phyloP scores from a whole-genome alignment of 2,113 vertebrate species.

The Passer montanus region DNA sequence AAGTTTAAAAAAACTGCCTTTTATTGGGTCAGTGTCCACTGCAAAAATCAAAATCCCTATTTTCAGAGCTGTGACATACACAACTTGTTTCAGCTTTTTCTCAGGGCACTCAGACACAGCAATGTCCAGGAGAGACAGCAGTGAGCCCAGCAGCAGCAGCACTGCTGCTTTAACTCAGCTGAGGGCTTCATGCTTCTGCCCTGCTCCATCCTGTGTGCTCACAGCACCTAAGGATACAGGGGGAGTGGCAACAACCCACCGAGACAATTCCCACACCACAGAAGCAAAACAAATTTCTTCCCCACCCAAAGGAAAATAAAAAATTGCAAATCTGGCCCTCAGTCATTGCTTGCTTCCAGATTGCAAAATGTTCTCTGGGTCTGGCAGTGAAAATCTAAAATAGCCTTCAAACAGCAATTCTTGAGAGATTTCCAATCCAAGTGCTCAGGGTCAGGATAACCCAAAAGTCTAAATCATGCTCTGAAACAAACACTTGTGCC shows the following conservation, averaged over 20 bases:
- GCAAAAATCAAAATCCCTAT: background rate
- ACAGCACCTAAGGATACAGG: background rate
- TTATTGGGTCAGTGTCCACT: background rate
- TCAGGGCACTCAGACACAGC: background rate
- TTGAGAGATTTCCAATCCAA: background rate
- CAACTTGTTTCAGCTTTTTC: background rate
- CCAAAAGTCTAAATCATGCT: background rate
- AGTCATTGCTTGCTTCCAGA: background rate
- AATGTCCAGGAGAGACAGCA: background rate
- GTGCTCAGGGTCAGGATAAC: background rate
- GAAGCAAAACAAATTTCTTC: background rate
- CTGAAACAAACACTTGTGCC: rapidly evolving
- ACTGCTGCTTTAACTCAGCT: background rate
- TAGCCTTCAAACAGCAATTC: background rate
- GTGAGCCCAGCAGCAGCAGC: background rate
- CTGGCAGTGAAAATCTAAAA: background rate
- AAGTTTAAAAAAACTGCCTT: background rate
- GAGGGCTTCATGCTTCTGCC: background rate
- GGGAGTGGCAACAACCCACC: background rate
- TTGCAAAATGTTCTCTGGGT: background rate
- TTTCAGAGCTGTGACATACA: background rate
- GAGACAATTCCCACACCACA: background rate
- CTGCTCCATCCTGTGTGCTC: rapidly evolving
- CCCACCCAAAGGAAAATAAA: background rate
- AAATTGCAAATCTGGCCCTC: background rate